A percentile compares a stretch with the other conserved stretches of the same genome.
phyloP scores from a whole-genome alignment of 2,797 vertebrate species.

The Novumbra hubbsi region DNA sequence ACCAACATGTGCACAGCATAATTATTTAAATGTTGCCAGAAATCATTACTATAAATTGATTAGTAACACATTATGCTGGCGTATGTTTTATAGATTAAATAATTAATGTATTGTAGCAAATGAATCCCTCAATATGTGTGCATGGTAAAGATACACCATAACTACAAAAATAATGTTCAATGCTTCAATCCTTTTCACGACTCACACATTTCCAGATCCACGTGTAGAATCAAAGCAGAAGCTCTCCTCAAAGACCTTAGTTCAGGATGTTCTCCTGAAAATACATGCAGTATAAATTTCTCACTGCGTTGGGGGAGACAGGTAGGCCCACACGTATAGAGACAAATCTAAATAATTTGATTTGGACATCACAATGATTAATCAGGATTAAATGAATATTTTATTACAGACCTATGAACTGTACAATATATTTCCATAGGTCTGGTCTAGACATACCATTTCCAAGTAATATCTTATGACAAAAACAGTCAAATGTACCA shows the following conservation, averaged over 20 bases:
- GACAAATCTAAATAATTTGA: slow-evolving; percentile 4
- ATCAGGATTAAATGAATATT: slow-evolving; percentile 59
- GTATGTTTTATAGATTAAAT: background rate
- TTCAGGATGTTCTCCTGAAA: slow-evolving; percentile 4
- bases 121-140: background rate
- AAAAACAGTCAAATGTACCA: slow-evolving; percentile 64
- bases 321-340: slow-evolving; percentile 30
- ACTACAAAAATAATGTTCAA: background rate
- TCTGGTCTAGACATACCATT: slow-evolving; percentile 46
- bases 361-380: background rate
- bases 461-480: slow-evolving; percentile 42
- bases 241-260: background rate
- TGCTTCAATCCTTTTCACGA: background rate
- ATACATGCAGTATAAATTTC: background rate
- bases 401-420: slow-evolving; percentile 66
- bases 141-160: background rate
- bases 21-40: slow-evolving; percentile 13
- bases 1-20: slow-evolving; percentile 16
- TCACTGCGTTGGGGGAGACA: background rate
- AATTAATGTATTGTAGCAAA: background rate
- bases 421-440: slow-evolving; percentile 43
- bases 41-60: slow-evolving; percentile 13
- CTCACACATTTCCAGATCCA: slow-evolving; percentile 1
- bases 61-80: slow-evolving; percentile 2
- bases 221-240: background rate